Evolutionary conservation across 2,888 invertebrate genomes (phyloP).

Genomic region (Sepiola atlantica): DNA sequence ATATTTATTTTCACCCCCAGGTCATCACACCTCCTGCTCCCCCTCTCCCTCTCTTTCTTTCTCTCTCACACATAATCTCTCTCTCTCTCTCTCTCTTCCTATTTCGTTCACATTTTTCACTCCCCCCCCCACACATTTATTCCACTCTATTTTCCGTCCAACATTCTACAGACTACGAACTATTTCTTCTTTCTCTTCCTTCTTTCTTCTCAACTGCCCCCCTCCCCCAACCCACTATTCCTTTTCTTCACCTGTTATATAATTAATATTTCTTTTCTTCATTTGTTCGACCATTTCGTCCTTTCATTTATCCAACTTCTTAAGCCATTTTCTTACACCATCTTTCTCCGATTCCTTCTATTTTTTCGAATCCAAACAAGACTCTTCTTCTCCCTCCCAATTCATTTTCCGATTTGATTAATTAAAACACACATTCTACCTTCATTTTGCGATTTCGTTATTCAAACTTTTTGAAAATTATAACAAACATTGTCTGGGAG

Average conservation of each 20-base stretch:
- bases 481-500: too few relatives aligned
- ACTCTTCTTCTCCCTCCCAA: neutral
- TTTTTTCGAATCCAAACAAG: neutral
- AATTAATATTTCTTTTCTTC: neutral
- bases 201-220: neutral
- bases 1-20: neutral
- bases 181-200: slow-evolving; percentile 10
- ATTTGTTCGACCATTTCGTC: neutral
- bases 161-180: neutral
- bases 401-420: neutral
- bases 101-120: neutral
- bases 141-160: neutral
- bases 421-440: too few relatives aligned
- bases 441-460: too few relatives aligned
- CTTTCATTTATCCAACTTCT: neutral
- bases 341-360: neutral
- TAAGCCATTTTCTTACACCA: neutral
- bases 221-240: neutral
- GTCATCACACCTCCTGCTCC: neutral
- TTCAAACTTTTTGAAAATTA: too few relatives aligned
- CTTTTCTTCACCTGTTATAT: neutral
- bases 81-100: neutral
- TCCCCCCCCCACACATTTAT: neutral
- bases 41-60: slow-evolving; percentile 14
- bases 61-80: neutral